These are phyloP conservation scores for Eupsilia transversa DNA, from an alignment of 2,888 invertebrate genomes.

Conservation along the genomic window DNA sequence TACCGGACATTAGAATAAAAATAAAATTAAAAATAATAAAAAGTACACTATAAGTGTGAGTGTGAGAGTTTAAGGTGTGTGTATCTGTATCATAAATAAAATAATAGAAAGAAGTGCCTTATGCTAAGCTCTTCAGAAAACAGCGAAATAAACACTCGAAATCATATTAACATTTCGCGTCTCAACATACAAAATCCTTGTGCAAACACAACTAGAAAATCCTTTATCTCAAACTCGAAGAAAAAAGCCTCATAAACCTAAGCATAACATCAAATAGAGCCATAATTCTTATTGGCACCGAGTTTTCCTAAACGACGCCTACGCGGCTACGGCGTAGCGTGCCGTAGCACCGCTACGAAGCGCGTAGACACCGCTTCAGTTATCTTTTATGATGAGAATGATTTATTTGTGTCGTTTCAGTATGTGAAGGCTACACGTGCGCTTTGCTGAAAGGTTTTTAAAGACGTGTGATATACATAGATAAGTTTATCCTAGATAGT, in stretches of 20 bases:
- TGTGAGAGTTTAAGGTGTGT: too few species aligned
- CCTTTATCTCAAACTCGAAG: conserved; percentile 2
- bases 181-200: conserved; percentile 20
- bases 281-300: conserved; percentile 56
- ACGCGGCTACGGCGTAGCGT: conserved; percentile 69
- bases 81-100: too few species aligned
- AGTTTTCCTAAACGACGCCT: conserved; percentile 55
- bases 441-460: conserved; percentile 51
- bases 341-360: conserved; percentile 61
- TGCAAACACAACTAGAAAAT: conserved; percentile 33
- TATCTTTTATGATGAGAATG: conserved; percentile 62
- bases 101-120: not conserved
- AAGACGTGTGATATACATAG: conserved; percentile 18
- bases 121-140: conserved; percentile 3
- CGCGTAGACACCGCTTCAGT: conserved; percentile 61
- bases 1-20: too few species aligned
- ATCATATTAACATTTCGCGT: not conserved
- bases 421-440: conserved; percentile 48
- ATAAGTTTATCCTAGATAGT: not conserved
- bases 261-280: conserved; percentile 58
- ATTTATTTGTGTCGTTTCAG: conserved; percentile 63
- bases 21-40: too few species aligned
- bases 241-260: conserved; percentile 40
- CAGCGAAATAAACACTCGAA: not conserved
- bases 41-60: too few species aligned